Evolutionary conservation across 2,797 vertebrate genomes (phyloP).

Genomic region (Silurus lanzhouensis): DNA sequence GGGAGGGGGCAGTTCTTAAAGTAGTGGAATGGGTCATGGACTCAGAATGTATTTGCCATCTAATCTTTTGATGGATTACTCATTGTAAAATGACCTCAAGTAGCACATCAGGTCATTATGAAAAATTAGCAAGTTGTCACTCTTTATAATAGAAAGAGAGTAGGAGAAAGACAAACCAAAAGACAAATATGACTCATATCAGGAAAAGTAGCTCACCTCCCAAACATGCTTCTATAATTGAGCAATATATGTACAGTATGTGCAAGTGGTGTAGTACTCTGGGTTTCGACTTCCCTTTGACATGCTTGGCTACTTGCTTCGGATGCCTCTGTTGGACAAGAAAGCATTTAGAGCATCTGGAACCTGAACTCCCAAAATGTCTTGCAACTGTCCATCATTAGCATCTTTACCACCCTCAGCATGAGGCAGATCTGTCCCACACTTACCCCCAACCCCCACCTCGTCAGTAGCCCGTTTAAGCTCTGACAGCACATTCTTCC

Average conservation of each 20-base stretch:
- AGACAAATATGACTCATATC: neutral
- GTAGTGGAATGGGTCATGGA: neutral
- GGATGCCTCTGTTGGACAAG: slow-evolving; percentile 37
- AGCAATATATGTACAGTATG: slow-evolving; percentile 58
- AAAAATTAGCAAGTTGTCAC: no score
- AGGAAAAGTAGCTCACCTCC: slow-evolving; percentile 48
- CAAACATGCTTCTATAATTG: slow-evolving; percentile 50
- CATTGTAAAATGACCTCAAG: neutral
- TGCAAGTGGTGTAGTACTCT: slow-evolving; percentile 38
- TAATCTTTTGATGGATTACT: neutral
- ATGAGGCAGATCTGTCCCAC: slow-evolving; percentile 65
- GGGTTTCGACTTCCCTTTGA: slow-evolving; percentile 64
- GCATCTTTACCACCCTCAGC: slow-evolving; percentile 34
- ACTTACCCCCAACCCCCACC: slow-evolving; percentile 69
- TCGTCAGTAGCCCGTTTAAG: slow-evolving; percentile 66
- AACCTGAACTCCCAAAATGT: slow-evolving; percentile 38
- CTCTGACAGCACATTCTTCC: slow-evolving; percentile 59
- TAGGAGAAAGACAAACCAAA: neutral
- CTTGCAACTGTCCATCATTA: neutral
- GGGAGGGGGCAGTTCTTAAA: neutral
- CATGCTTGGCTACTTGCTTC: slow-evolving; percentile 53
- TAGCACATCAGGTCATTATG: neutral
- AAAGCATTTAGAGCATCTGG: slow-evolving; percentile 55
- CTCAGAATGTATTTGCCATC: neutral
- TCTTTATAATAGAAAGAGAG: no score